These are phyloP conservation scores for Calliopsis andreniformis DNA, from an alignment of 1,140 invertebrate species.

Conservation along the genomic window DNA sequence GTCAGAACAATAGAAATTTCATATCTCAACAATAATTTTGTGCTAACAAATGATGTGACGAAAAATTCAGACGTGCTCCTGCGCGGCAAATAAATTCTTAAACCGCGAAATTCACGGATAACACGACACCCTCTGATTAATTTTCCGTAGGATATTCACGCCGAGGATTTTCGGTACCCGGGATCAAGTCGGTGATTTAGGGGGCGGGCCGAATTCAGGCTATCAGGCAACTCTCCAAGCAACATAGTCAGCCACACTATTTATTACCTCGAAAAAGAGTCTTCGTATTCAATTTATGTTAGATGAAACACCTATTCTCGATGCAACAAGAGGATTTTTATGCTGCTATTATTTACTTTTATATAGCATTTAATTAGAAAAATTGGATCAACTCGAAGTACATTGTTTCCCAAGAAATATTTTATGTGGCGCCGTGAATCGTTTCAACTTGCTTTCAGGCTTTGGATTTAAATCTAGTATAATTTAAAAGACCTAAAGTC, in stretches of 20 bases:
- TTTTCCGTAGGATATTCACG: conserved; percentile 40
- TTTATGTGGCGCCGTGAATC: too few relatives aligned
- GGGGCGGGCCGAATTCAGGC: conserved; percentile 12
- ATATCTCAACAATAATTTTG: conserved; percentile 2
- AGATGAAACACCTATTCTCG: conserved; percentile 52
- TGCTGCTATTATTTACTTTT: too few relatives aligned
- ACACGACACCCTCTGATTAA: conserved; percentile 17
- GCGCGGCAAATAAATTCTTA: conserved; percentile 17
- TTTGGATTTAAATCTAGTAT: too few relatives aligned
- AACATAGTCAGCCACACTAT: conserved; percentile 42
- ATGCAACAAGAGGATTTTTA: too few relatives aligned
- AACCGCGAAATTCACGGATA: not conserved
- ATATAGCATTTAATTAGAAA: too few relatives aligned
- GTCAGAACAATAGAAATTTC: not conserved
- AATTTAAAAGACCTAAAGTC: too few relatives aligned
- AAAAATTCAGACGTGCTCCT: not conserved
- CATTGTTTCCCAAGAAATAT: too few relatives aligned
- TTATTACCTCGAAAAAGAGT: conserved; percentile 40
- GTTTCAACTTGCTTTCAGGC: too few relatives aligned
- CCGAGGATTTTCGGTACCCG: conserved; percentile 34
- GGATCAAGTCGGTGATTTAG: conserved; percentile 56
- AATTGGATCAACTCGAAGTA: too few relatives aligned
- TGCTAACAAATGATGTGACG: not conserved
- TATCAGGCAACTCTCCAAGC: conserved; percentile 59
- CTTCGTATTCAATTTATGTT: conserved; percentile 40